These are phyloP conservation scores for Pampusana beccarii DNA, from an alignment of 2,113 vertebrate genomes.

Conservation along the genomic window DNA sequence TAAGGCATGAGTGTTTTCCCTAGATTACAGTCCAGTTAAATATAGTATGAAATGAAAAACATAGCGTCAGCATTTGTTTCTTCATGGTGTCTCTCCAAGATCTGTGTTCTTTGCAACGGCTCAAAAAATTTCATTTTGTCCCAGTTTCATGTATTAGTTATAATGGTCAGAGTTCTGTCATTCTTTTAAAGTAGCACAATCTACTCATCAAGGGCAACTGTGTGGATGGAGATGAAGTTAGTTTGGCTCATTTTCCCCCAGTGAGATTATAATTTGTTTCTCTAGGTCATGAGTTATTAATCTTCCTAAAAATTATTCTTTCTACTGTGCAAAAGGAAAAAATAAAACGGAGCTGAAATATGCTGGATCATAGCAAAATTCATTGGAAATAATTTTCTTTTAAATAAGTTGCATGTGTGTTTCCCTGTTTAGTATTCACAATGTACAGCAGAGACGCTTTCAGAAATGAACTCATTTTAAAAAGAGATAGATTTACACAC, in stretches of 20 bases:
- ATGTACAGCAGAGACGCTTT: conserved; percentile 25
- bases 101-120: neutral
- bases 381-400: conserved; percentile 69
- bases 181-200: neutral
- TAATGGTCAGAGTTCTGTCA: neutral
- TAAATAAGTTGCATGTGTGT: conserved; percentile 71
- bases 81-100: neutral
- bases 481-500: conserved; percentile 59
- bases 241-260: conserved; percentile 22
- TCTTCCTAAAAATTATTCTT: conserved; percentile 37
- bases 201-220: neutral
- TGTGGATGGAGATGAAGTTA: neutral
- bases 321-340: conserved; percentile 34
- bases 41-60: neutral
- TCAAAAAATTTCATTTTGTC: neutral
- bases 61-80: neutral
- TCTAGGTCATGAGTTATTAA: conserved; percentile 37
- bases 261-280: conserved; percentile 37
- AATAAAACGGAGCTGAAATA: conserved; percentile 30
- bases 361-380: conserved; percentile 7
- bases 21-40: neutral
- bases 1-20: neutral
- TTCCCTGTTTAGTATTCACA: conserved; percentile 58
- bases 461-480: conserved; percentile 57
- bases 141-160: neutral